Percentiles rank a stretch among this genome's conserved stretches.
Evolutionary conservation across 1,140 invertebrate species (phyloP).

Genomic region (Cataglyphis hispanica): DNA sequence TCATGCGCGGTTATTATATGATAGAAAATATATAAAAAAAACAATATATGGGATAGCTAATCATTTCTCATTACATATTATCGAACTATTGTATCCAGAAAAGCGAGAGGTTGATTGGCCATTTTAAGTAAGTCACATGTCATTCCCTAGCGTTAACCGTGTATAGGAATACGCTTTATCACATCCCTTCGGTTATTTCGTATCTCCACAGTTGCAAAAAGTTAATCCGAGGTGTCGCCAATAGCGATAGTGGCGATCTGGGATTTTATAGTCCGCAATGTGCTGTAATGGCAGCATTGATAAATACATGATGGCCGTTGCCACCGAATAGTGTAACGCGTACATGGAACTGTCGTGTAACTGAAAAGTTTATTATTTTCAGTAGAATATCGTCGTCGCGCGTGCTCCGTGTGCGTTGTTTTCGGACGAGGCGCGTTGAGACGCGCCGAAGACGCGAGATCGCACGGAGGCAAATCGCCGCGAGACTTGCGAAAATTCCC

Average conservation of each 20-base stretch:
- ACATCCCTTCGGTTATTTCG: not conserved
- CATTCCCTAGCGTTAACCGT: too few species aligned
- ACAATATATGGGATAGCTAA: too few species aligned
- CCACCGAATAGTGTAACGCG: slow-evolving; percentile 82
- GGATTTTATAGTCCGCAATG: slow-evolving; percentile 82
- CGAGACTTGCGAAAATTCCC: slow-evolving; percentile 57
- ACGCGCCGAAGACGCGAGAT: slow-evolving; percentile 43
- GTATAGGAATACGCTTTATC: not conserved
- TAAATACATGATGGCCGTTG: slow-evolving; percentile 86
- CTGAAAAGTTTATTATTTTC: slow-evolving; percentile 79
- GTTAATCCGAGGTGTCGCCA: slow-evolving; percentile 70
- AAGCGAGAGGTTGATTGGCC: too few species aligned
- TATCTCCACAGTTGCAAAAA: slow-evolving; percentile 57
- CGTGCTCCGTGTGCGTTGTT: slow-evolving; percentile 62
- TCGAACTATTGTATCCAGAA: too few species aligned
- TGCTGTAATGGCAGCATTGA: slow-evolving; percentile 83
- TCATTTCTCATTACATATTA: too few species aligned
- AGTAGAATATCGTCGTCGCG: slow-evolving; percentile 61
- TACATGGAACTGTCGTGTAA: slow-evolving; percentile 80
- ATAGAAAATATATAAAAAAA: too few species aligned
- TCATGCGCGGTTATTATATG: too few species aligned
- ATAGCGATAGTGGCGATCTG: slow-evolving; percentile 65
- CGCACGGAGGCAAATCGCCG: slow-evolving; percentile 48
- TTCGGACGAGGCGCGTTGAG: slow-evolving; percentile 50
- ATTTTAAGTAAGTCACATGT: too few species aligned